Evolutionary conservation across 2,888 invertebrate species (phyloP).

Genomic region (Andrena hattorfiana): DNA sequence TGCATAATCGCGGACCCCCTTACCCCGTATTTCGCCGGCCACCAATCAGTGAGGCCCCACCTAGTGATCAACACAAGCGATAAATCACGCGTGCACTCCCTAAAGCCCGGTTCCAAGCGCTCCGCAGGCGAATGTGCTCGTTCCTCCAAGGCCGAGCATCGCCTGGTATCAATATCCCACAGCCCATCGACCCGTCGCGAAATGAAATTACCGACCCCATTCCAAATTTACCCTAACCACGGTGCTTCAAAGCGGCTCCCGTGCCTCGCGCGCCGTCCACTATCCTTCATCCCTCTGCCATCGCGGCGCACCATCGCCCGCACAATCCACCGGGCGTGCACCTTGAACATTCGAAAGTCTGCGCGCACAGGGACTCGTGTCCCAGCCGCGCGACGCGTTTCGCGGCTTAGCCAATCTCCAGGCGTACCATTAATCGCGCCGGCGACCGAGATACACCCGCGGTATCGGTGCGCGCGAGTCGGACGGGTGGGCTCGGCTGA

Average conservation of each 20-base stretch:
- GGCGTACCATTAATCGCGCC: slow-evolving; percentile 29
- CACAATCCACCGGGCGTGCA: too few relatives aligned
- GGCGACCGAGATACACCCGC: too few relatives aligned
- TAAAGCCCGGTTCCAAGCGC: not conserved
- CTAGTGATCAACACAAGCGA: slow-evolving; percentile 29
- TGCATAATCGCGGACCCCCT: too few relatives aligned
- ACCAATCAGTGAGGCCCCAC: slow-evolving; percentile 3
- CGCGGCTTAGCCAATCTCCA: too few relatives aligned
- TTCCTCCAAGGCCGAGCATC: slow-evolving; percentile 22
- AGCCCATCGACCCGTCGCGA: slow-evolving; percentile 21
- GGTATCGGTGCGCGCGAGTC: too few relatives aligned
- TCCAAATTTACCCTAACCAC: slow-evolving; percentile 44
- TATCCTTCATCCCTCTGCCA: slow-evolving; percentile 9
- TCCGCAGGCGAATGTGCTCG: not conserved
- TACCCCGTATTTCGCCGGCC: not conserved
- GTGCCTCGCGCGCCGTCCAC: not conserved
- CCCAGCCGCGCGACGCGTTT: too few relatives aligned
- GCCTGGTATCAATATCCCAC: slow-evolving; percentile 25
- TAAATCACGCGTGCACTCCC: slow-evolving; percentile 10
- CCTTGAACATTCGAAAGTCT: too few relatives aligned
- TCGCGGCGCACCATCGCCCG: too few relatives aligned
- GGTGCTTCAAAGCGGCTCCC: slow-evolving; percentile 14
- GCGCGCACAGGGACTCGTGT: too few relatives aligned
- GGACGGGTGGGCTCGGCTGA: not conserved
- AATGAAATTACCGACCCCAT: slow-evolving; percentile 59